phyloP scores from a whole-genome alignment of 2,888 invertebrate genomes.

The Perdita meconis region DNA sequence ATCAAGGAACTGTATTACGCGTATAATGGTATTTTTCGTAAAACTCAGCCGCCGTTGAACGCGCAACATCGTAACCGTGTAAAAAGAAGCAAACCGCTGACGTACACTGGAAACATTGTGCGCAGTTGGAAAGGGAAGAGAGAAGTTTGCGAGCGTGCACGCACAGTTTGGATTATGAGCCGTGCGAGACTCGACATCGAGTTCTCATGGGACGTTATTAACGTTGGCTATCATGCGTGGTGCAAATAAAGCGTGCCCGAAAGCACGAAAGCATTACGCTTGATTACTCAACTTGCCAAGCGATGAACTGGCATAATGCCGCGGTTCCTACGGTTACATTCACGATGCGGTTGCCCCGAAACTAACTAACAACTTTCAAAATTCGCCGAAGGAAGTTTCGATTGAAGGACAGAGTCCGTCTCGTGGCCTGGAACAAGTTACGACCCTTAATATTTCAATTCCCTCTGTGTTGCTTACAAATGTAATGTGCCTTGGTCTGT shows the following conservation, averaged over 20 bases:
- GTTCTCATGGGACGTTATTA: constrained; percentile 82
- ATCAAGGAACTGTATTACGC: neutral
- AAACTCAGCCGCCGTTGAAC: neutral
- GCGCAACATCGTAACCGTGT: neutral
- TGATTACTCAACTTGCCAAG: constrained; percentile 75
- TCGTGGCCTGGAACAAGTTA: neutral
- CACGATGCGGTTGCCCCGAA: constrained; percentile 12
- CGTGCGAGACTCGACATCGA: constrained; percentile 70
- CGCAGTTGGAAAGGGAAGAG: constrained; percentile 14
- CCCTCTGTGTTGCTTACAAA: neutral
- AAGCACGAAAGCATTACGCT: constrained; percentile 78
- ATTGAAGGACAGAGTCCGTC: constrained; percentile 4
- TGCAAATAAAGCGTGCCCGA: constrained; percentile 79
- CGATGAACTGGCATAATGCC: constrained; percentile 59
- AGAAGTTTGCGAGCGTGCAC: constrained; percentile 56
- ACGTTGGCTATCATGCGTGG: constrained; percentile 79
- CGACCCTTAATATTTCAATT: neutral
- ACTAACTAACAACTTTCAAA: constrained; percentile 30
- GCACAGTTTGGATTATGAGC: constrained; percentile 71
- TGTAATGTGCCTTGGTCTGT: too few species aligned
- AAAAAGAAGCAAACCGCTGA: neutral
- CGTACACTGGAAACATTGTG: neutral
- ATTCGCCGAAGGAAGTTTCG: neutral
- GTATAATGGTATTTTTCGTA: neutral
- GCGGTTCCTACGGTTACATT: constrained; percentile 18